Evolutionary conservation across 2,113 vertebrate genomes (phyloP), one percentile per base, ranked within the genome.

Genomic region (Natator depressus): DNA sequence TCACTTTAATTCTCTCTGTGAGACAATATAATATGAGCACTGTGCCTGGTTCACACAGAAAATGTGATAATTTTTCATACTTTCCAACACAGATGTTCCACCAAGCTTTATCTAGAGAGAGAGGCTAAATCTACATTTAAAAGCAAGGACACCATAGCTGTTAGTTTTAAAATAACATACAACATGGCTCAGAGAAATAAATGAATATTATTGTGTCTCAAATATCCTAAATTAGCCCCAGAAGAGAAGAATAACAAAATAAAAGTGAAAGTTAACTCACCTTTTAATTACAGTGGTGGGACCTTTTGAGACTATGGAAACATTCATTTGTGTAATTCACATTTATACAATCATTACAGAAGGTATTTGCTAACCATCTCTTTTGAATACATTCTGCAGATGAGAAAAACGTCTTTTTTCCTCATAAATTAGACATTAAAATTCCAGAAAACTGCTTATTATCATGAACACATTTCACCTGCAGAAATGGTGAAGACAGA

Each of bases 61-160:
- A 96, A 97, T 97, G 94, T 87, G 54, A 93, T 91, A 94, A 95
- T 94, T 97, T 89, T 97, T 97, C 95, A 95, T 97, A 94, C 95
- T 98, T 97, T 96, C 90, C 94, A 97, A 95, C 94, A 91, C 93
- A 93, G 93, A 94, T 98, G 93, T 97, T 97, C 94, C 84, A 97
- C 94, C 90, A 97, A 97, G 95, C 94, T 97, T 96, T 89, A 98
- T 97, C 98, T 97, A 94, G 98, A 98, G 98, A 98, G 98, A 98
- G 98, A 98, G 98, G 94, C 96, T 98, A 97, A 98, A 98, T 98
- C 98, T 98, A 98, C 98, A 98, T 98, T 98, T 98, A 97, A 98
- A 98, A 98, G 98, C 98, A 98, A 98, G 98, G 98, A 97, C 98
- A 98, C 75, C 3, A 87, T 98, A 96, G 97, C 98, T 98, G 97